Percentiles rank a stretch among this genome's conserved stretches.
Evolutionary conservation across 2,888 invertebrate species (phyloP).

Genomic region (Parnassius orleans): DNA sequence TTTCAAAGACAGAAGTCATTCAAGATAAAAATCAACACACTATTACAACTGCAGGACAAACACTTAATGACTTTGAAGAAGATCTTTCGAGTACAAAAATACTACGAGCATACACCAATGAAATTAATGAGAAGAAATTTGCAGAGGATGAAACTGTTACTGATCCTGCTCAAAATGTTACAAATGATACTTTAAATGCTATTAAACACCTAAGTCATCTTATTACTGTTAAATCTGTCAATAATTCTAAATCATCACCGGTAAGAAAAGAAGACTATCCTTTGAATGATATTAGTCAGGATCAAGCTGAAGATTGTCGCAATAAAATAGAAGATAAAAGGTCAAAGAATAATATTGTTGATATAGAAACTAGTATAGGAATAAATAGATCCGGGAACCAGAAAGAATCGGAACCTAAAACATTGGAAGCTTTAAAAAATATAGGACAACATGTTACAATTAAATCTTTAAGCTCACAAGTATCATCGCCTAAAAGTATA

Average conservation of each 20-base stretch:
- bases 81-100: conserved; percentile 19
- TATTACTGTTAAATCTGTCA: conserved; percentile 56
- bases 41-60: not conserved
- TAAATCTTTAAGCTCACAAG: conserved; percentile 40
- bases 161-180: conserved; percentile 1
- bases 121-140: conserved; percentile 12
- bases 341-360: conserved; percentile 7
- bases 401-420: conserved; percentile 29
- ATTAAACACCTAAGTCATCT: conserved; percentile 58
- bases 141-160: conserved; percentile 24
- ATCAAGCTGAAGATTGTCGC: conserved; percentile 13
- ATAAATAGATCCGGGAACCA: conserved; percentile 18
- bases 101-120: conserved; percentile 7
- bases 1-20: not conserved
- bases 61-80: conserved; percentile 20
- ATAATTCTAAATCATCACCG: conserved; percentile 24
- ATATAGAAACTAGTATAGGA: not conserved
- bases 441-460: conserved; percentile 49
- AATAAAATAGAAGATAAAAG: conserved; percentile 2
- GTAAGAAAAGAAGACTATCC: conserved; percentile 1
- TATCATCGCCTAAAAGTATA: conserved; percentile 26
- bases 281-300: not conserved
- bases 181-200: conserved; percentile 29
- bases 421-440: conserved; percentile 47
- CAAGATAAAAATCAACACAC: not conserved